Evolutionary conservation across 1,140 invertebrate genomes (phyloP), one percentile per base, ranked within the genome.

Genomic region (Patella vulgata): DNA sequence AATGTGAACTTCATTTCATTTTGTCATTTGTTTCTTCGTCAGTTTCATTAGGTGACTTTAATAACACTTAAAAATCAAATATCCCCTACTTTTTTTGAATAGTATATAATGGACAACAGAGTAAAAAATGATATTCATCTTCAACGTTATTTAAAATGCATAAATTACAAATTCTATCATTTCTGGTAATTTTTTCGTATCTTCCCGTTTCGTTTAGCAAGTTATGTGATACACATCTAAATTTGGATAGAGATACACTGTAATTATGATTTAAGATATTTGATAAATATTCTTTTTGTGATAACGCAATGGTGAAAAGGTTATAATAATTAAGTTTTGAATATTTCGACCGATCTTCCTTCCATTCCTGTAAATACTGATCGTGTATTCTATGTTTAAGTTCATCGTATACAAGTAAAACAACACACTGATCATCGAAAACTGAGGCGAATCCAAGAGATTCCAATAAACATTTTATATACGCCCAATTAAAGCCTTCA

Each of bases 191-290:
- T 21, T 46, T 46, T 56, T 40, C 4, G 25, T 42, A 44, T 43
- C 53, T 56, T 30, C 53, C 53, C 19, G 40, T 40, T 56, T 56
- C 53, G 21, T 43, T 43, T 3, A n/a, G 2, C n/a, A 56, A 31
- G n/a, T 25, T 31, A 43, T 56, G 33, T 23, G 53, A 28, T 11
- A 40, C 42, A 44, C 53, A 23, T 44, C 54, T 56, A 30, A 56
- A 43, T 43, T 23, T 14, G 4, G 53, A 43, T 27, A 56, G 30
- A 28, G 25, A n/a, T 27, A 56, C 30, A 27, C 40, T 2, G 43
- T 56, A 21, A 6, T 44, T 56, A 42, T 2, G 3, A 28, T 27
- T 40, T 2, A 2, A 19, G 23, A 56, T 30, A 27, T 44, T 19
- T 21, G 17, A 11, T 31, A 56, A 46, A 28, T 56, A 56, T 2